Percentiles rank a stretch among this genome's conserved stretches.
Conservation (phyloP, 2,888 invertebrate species). For the Cremastinae sp. region DNA sequence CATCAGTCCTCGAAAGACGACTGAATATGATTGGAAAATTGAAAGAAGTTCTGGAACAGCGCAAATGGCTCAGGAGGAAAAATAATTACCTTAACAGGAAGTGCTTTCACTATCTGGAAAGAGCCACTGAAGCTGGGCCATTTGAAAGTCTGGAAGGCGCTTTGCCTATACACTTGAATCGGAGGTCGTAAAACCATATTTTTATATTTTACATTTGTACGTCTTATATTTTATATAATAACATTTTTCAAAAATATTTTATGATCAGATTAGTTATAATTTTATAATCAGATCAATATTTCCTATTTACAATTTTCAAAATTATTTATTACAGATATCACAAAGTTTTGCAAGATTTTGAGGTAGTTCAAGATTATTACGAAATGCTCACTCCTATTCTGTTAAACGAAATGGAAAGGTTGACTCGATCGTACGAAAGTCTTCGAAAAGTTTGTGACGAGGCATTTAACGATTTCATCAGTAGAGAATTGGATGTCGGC, state of each 20-base stretch:
- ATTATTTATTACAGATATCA: slow-evolving; percentile 56
- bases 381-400: slow-evolving; percentile 20
- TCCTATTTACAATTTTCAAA: neutral
- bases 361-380: slow-evolving; percentile 32
- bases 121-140: slow-evolving; percentile 42
- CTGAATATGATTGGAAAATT: slow-evolving; percentile 53
- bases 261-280: neutral
- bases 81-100: slow-evolving; percentile 66
- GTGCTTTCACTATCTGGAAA: slow-evolving; percentile 57
- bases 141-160: slow-evolving; percentile 61
- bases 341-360: slow-evolving; percentile 60
- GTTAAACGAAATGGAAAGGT: slow-evolving; percentile 20
- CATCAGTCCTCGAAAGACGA: slow-evolving; percentile 52
- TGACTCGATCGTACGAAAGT: slow-evolving; percentile 40
- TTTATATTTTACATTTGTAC: neutral
- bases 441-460: slow-evolving; percentile 36
- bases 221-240: neutral
- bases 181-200: slow-evolving; percentile 33
- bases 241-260: neutral
- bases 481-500: slow-evolving; percentile 53
- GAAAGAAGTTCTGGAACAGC: slow-evolving; percentile 54
- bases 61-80: slow-evolving; percentile 45
- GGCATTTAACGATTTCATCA: slow-evolving; percentile 46
- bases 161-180: slow-evolving; percentile 45
- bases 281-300: neutral